A percentile compares a stretch with the other conserved stretches of the same genome.
Conservation (phyloP, 2,888 invertebrate genomes). For the Ochropleura plecta region DNA sequence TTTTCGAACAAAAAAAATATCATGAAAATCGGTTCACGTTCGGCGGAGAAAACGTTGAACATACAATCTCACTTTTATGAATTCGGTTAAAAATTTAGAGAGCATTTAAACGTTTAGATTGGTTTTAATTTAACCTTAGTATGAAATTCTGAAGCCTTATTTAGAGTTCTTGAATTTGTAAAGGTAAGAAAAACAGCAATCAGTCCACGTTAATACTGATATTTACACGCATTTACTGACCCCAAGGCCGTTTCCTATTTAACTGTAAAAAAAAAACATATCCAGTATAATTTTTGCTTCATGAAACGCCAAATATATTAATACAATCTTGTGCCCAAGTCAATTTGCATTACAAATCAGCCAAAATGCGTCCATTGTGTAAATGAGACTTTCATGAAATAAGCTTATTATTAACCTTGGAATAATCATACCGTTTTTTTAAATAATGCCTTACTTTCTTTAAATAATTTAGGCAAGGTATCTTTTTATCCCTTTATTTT, state of each 20-base stretch:
- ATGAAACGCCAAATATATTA: constrained; percentile 19
- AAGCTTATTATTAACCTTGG: not conserved
- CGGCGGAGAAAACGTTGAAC: no score
- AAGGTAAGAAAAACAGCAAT: not conserved
- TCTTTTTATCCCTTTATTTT: no score
- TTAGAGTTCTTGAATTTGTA: not conserved
- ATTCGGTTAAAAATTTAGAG: no score
- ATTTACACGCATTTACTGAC: not conserved
- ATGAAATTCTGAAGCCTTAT: not conserved
- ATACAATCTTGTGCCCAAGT: not conserved
- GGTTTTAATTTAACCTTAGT: no score
- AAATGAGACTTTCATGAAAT: constrained; percentile 15
- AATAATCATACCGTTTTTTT: not conserved
- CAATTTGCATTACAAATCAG: constrained; percentile 42
- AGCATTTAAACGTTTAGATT: no score
- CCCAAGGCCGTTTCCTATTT: not conserved
- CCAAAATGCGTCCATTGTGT: not conserved
- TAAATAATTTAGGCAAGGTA: not conserved
- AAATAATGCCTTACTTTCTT: not conserved
- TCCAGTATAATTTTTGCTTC: constrained; percentile 29
- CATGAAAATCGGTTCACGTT: no score
- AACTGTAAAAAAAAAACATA: constrained; percentile 2
- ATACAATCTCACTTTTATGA: no score
- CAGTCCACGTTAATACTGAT: not conserved
- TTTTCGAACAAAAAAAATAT: no score